Conservation (phyloP, 2,797 vertebrate genomes). For the Anabacerthia variegaticeps region DNA sequence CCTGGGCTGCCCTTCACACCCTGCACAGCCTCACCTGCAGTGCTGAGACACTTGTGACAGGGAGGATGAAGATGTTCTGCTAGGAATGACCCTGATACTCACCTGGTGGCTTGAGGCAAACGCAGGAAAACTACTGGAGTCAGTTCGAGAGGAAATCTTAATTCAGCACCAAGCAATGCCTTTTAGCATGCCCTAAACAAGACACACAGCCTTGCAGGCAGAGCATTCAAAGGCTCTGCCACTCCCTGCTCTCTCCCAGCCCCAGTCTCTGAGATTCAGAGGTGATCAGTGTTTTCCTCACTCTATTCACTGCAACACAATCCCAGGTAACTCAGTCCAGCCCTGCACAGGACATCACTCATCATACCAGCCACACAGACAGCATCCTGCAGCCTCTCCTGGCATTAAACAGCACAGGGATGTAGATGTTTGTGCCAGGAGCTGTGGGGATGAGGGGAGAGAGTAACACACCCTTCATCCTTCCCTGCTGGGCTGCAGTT, state of each 20-base stretch:
- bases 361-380: not conserved
- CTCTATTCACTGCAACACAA: not conserved
- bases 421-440: not conserved
- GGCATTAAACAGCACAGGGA: not conserved
- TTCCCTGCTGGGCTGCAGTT: not conserved
- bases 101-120: not conserved
- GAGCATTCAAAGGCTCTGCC: not conserved
- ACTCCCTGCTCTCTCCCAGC: not conserved
- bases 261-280: not conserved
- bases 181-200: not conserved
- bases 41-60: not conserved
- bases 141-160: not conserved
- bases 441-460: not conserved
- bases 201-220: not conserved
- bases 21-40: not conserved
- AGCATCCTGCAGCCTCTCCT: not conserved
- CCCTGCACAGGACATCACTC: not conserved
- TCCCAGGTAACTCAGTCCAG: not conserved
- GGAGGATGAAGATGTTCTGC: not conserved
- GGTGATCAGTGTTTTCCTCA: not conserved
- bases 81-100: not conserved
- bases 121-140: not conserved
- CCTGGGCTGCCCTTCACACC: not conserved
- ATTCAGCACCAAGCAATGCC: not conserved
- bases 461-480: not conserved